These are phyloP conservation scores for Ia io DNA, from an alignment of 2,113 vertebrate genomes.

Conservation along the genomic window DNA sequence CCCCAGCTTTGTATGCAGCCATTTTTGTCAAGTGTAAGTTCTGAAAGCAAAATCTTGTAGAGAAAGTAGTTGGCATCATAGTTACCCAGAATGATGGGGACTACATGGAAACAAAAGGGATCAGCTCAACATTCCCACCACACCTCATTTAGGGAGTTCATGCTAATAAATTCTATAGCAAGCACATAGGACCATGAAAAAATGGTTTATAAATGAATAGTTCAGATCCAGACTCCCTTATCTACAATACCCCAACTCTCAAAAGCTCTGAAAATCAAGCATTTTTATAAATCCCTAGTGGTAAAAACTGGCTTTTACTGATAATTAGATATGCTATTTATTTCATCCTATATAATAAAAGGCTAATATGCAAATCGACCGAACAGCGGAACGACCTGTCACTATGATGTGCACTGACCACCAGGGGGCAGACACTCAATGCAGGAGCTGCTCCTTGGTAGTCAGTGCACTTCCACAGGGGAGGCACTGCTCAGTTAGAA, in stretches of 20 bases:
- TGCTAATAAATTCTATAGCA: accelerated
- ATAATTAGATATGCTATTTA: background rate
- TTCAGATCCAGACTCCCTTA: background rate
- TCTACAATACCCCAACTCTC: background rate
- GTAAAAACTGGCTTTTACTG: background rate
- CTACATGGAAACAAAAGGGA: background rate
- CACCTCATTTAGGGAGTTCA: accelerated
- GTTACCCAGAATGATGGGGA: background rate
- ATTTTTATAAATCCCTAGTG: background rate
- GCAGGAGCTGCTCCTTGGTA: too few relatives aligned
- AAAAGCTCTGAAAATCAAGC: background rate
- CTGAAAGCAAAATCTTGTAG: background rate
- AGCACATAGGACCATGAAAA: background rate
- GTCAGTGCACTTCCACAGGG: too few relatives aligned
- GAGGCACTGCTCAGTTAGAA: too few relatives aligned
- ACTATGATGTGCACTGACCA: too few relatives aligned
- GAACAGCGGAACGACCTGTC: too few relatives aligned
- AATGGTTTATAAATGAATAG: background rate
- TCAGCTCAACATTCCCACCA: accelerated
- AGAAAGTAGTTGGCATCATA: background rate
- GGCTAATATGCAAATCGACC: too few relatives aligned
- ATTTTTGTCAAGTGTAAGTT: background rate
- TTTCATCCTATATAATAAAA: background rate
- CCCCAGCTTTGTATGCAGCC: background rate
- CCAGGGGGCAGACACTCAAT: too few relatives aligned